Percentiles rank a stretch among this genome's conserved stretches.
phyloP scores from a whole-genome alignment of 2,113 vertebrate species.

The Malurus cyaneus region DNA sequence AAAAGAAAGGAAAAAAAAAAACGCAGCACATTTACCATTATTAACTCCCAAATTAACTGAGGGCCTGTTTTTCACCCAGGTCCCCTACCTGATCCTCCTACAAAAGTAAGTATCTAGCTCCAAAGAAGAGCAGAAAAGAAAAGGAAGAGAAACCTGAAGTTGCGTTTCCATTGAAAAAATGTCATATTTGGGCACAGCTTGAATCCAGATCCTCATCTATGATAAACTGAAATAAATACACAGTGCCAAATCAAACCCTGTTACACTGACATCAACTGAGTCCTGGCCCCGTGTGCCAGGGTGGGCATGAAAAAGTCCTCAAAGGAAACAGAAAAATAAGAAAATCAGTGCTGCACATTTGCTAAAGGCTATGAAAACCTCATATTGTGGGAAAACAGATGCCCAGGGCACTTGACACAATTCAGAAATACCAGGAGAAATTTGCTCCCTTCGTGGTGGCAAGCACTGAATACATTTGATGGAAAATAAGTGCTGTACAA shows the following conservation, averaged over 20 bases:
- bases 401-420: background rate
- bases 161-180: background rate
- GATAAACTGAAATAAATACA: background rate
- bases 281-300: background rate
- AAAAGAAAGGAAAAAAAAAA: background rate
- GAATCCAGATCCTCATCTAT: background rate
- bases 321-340: background rate
- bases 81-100: background rate
- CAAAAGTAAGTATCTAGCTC: background rate
- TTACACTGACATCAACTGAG: background rate
- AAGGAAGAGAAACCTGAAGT: background rate
- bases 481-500: background rate
- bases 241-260: background rate
- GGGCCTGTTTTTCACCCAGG: background rate
- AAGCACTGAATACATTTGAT: background rate
- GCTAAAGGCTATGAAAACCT: background rate
- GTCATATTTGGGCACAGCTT: fast-evolving
- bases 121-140: background rate
- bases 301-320: background rate
- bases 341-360: background rate
- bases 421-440: constrained; percentile 8
- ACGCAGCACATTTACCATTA: background rate
- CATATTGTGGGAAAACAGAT: background rate
- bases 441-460: background rate
- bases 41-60: background rate